These are phyloP conservation scores for Galemys pyrenaicus DNA, from an alignment of 2,113 vertebrate species.

Conservation along the genomic window DNA sequence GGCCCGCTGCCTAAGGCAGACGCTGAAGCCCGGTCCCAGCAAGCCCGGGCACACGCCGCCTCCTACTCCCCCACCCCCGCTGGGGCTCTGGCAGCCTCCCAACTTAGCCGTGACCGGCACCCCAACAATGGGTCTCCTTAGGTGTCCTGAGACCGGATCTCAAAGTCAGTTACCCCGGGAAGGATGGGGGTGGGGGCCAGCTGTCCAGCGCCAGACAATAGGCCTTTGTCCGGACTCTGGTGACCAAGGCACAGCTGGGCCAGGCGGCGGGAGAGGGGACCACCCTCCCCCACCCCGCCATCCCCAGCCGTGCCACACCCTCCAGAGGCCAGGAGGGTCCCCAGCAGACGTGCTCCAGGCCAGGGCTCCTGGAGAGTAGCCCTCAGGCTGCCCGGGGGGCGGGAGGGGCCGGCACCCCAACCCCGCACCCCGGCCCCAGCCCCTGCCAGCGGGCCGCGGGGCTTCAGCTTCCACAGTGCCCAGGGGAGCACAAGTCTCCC, in stretches of 20 bases:
- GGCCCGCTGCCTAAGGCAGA: too few species aligned
- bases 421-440: neutral
- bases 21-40: neutral
- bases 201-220: conserved; percentile 60
- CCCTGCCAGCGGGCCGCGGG: neutral
- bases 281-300: neutral
- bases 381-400: neutral
- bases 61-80: neutral
- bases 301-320: neutral
- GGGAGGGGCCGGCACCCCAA: neutral
- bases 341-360: neutral
- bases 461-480: neutral
- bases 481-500: conserved; percentile 25
- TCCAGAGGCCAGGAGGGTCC: neutral
- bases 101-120: neutral
- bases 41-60: neutral
- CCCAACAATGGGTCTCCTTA: conserved; percentile 4
- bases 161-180: conserved; percentile 14
- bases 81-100: neutral
- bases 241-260: conserved; percentile 58
- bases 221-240: conserved; percentile 62
- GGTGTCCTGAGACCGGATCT: conserved; percentile 31
- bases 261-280: neutral
- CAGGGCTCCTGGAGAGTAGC: conserved; percentile 39
- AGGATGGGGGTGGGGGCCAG: conserved; percentile 45